Evolutionary conservation across 2,888 invertebrate species (phyloP), one percentile per base, ranked within the genome.

Genomic region (Pristionchus maxplancki): DNA sequence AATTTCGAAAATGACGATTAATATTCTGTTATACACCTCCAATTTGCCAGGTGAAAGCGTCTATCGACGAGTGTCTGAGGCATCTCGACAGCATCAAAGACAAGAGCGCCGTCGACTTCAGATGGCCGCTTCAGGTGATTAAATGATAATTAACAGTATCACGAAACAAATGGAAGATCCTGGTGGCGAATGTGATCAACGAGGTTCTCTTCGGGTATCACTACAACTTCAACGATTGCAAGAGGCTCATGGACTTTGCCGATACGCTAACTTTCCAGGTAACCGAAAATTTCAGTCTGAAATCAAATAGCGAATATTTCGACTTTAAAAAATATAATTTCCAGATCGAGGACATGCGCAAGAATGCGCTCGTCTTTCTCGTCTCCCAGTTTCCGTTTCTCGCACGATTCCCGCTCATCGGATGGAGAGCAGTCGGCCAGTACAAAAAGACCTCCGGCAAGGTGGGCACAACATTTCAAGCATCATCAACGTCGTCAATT

Each of bases 131-230:
- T 1, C 89, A 89, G 88, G 89, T 89, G 20, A 50, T 48, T 5
- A 48, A 15, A 24, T 31, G 9, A 34, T 24, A n/a, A 13, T 13
- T 64, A 31, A 31, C 64, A 64, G 15, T 15, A 64, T 28, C 4
- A n/a, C 8, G 24, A 64, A 9, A n/a, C n/a, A 37, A 20, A 24
- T 74, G 37, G 20, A 37, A 89, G 89, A 78, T 89, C 44, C 48
- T 89, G 31, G 89, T 89, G 2, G 74, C 89, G 4, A 89, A 89
- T 37, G 84, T 89, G 31, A 88, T 89, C 62, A 89, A 87, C 85
- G 82, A 88, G 20, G 40, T 89, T 13, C 88, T 89, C 24, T 88
- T 37, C 64, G 83, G 87, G 2, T 83, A 83, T 40, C 62, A 87
- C 44, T 89, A 89, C 40, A 37, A n/a, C 8, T 81, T 74, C 48